Evolutionary conservation across 2,888 invertebrate genomes (phyloP), one percentile per base, ranked within the genome.

Genomic region (Schizotus pectinicornis): DNA sequence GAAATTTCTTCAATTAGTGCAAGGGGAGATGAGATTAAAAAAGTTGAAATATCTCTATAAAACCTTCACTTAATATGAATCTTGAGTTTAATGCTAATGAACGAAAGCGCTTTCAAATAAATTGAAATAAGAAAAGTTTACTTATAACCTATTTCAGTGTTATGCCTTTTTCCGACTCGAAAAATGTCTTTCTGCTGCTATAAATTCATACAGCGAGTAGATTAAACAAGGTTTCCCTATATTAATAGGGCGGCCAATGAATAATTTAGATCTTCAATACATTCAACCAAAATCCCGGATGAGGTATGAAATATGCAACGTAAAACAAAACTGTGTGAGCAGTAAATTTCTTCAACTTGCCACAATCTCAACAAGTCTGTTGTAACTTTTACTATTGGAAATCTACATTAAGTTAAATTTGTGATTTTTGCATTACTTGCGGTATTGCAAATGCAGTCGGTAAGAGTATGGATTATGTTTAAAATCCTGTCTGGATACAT

Each of bases 1-100:
- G 65, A 58, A 64, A 66, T 66, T 66, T 63, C 57, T 55, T 66
- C 58, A 65, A 65, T 63, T 65, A 63, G 62, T 54, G 51, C 50
- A 60, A 50, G 57, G 47, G 57, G 39, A 55, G 43, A 59, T 53
- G 65, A 63, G 65, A 65, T 65, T 65, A 63, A 65, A 63, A 65
- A 65, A 65, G 59, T 65, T 63, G 49, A 59, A 60, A 55, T 52
- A 62, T 59, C 59, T 62, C 52, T 59, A 59, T 52, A 59, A 59
- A 51, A 46, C 52, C 50, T 49, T 46, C 59, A 61, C 36, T 56
- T 47, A 51, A 52, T 59, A 56, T 43, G 37, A 52, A 58, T 58
- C 48, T 49, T 45, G 47, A 53, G 53, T 58, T 47, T 54, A 57
- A 61, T 61, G 57, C 57, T 61, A 58, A 56, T 56, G 52, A 52